A percentile compares a stretch with the other conserved stretches of the same genome.
Evolutionary conservation across 2,113 vertebrate species (phyloP).

Genomic region (Grus americana): DNA sequence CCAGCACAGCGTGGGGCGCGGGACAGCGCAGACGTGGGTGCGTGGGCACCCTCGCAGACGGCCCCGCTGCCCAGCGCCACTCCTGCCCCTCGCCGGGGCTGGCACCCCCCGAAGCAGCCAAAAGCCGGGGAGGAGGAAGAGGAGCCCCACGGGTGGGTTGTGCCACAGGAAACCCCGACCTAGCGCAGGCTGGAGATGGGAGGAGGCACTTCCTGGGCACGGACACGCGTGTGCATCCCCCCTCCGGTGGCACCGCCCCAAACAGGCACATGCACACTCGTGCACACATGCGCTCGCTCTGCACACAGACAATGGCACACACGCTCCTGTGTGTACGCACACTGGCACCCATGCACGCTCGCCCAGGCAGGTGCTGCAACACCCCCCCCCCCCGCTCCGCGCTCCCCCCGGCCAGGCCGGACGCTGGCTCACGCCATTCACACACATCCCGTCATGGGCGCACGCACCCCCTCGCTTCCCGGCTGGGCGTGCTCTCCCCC

Average conservation of each 20-base stretch:
- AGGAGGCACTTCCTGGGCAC: neutral
- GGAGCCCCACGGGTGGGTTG: neutral
- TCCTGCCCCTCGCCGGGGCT: neutral
- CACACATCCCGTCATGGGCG: neutral
- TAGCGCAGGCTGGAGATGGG: neutral
- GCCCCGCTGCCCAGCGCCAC: no score
- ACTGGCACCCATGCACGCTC: rapidly evolving
- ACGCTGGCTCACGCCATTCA: rapidly evolving
- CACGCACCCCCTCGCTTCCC: neutral
- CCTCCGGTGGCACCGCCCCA: rapidly evolving
- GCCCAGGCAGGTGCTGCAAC: neutral
- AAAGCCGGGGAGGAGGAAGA: neutral
- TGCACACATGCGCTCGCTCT: neutral
- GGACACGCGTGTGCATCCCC: neutral
- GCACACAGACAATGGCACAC: rapidly evolving
- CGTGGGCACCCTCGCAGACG: rapidly evolving
- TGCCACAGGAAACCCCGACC: neutral
- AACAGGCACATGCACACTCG: neutral
- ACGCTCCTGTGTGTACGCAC: rapidly evolving
- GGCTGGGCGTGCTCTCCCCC: neutral
- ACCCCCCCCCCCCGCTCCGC: neutral
- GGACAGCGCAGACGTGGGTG: rapidly evolving
- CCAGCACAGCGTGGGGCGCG: rapidly evolving
- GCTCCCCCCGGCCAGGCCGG: neutral
- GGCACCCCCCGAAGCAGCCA: neutral